Evolutionary conservation across 2,888 invertebrate genomes (phyloP).

Genomic region (Uloborus plumipes): DNA sequence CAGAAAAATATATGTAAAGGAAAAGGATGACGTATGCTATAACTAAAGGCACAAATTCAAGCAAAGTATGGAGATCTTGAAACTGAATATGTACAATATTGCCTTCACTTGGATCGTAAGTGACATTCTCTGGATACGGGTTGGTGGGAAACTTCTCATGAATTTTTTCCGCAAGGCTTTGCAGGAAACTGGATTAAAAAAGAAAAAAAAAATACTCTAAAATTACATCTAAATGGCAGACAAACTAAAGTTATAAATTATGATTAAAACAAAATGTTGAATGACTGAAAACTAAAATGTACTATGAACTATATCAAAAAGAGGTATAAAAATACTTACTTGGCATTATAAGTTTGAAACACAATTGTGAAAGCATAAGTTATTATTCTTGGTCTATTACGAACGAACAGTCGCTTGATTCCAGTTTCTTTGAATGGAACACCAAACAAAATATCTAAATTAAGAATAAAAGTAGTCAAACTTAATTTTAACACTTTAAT

Average conservation of each 20-base stretch:
- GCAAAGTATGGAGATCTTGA: conserved; percentile 88
- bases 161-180: conserved; percentile 45
- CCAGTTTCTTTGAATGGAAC: conserved; percentile 92
- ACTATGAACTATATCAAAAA: too few species aligned
- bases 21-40: conserved; percentile 89
- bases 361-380: conserved; percentile 92
- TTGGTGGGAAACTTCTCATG: conserved; percentile 42
- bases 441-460: conserved; percentile 91
- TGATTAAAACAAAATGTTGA: neutral
- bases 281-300: too few species aligned
- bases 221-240: neutral
- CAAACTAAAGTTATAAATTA: neutral
- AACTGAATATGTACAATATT: conserved; percentile 81
- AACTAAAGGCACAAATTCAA: conserved; percentile 86
- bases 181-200: conserved; percentile 36
- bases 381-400: conserved; percentile 85
- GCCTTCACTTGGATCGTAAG: conserved; percentile 30
- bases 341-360: conserved; percentile 82
- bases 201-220: neutral
- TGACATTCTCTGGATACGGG: conserved; percentile 59
- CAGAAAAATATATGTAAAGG: conserved; percentile 94
- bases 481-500: too few species aligned
- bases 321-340: conserved; percentile 73
- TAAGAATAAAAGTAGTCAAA: too few species aligned
- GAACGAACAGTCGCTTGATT: conserved; percentile 87